Evolutionary conservation across 2,113 vertebrate species (phyloP).

Genomic region (Patagioenas fasciata): DNA sequence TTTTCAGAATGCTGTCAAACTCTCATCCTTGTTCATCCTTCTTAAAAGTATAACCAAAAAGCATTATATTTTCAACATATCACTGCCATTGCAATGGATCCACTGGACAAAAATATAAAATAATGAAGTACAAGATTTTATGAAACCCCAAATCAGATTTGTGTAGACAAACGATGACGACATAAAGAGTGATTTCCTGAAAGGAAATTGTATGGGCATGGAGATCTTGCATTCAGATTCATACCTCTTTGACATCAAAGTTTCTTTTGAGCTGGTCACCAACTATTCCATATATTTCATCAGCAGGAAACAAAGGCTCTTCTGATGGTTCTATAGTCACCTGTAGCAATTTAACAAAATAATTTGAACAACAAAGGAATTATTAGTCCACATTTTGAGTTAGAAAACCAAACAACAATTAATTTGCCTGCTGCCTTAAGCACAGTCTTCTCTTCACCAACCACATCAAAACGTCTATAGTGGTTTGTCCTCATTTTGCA

Average conservation of each 20-base stretch:
- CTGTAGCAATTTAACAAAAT: constrained; percentile 67
- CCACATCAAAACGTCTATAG: background rate
- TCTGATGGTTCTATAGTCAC: constrained; percentile 86
- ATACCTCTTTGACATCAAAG: constrained; percentile 95
- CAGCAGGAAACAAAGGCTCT: constrained; percentile 89
- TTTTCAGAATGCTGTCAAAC: background rate
- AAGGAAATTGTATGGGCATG: background rate
- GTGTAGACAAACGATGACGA: background rate
- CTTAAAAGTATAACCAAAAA: background rate
- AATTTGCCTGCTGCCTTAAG: background rate
- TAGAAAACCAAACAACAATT: background rate
- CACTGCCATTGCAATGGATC: background rate
- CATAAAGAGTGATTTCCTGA: background rate
- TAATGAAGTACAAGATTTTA: background rate
- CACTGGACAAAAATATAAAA: background rate
- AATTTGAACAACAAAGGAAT: background rate
- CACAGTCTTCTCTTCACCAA: background rate
- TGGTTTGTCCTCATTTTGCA: background rate
- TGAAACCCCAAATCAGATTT: background rate
- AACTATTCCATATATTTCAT: constrained; percentile 96
- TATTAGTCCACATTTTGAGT: background rate
- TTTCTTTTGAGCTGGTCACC: constrained; percentile 91
- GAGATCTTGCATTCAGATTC: background rate
- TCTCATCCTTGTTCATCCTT: background rate
- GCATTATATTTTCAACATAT: background rate